Evolutionary conservation across 2,797 vertebrate species (phyloP).

Genomic region (Hoplostethus atlanticus): DNA sequence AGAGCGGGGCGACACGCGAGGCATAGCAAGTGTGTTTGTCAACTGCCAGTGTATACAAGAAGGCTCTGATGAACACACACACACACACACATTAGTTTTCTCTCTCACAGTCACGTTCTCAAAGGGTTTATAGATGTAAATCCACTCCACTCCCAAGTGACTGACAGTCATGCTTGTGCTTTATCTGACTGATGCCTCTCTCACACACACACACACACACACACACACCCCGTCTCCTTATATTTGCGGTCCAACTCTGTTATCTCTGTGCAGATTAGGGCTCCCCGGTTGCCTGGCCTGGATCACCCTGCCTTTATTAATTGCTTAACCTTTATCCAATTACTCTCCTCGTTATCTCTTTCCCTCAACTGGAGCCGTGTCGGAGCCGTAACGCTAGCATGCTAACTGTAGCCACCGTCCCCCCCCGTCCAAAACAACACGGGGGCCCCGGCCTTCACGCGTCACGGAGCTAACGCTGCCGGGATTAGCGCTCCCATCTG

Average conservation of each 20-base stretch:
- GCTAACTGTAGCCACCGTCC: constrained; percentile 38
- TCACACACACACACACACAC: constrained; percentile 31
- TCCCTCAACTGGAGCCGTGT: constrained; percentile 50
- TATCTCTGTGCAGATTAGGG: constrained; percentile 71
- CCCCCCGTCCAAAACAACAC: constrained; percentile 50
- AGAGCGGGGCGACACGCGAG: constrained; percentile 44
- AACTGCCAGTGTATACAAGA: constrained; percentile 44
- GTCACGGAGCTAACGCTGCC: constrained; percentile 69
- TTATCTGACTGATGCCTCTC: constrained; percentile 58
- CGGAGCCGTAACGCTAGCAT: constrained; percentile 58
- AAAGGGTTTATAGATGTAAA: constrained; percentile 60
- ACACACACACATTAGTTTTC: not conserved
- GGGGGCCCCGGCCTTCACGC: constrained; percentile 63
- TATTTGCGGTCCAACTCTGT: constrained; percentile 58
- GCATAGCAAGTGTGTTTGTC: constrained; percentile 77
- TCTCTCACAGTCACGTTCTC: constrained; percentile 24
- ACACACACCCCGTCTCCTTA: constrained; percentile 39
- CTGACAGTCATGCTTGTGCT: constrained; percentile 50
- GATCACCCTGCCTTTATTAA: constrained; percentile 73
- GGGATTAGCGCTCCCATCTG: constrained; percentile 76
- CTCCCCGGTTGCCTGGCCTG: constrained; percentile 45
- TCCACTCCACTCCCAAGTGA: constrained; percentile 58
- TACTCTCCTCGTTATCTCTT: constrained; percentile 72
- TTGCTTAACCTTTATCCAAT: constrained; percentile 79
- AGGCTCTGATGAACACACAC: constrained; percentile 35